Evolutionary conservation across 2,797 vertebrate genomes (phyloP), one percentile per base, ranked within the genome.

Genomic region (Coracias cyanogaster): DNA sequence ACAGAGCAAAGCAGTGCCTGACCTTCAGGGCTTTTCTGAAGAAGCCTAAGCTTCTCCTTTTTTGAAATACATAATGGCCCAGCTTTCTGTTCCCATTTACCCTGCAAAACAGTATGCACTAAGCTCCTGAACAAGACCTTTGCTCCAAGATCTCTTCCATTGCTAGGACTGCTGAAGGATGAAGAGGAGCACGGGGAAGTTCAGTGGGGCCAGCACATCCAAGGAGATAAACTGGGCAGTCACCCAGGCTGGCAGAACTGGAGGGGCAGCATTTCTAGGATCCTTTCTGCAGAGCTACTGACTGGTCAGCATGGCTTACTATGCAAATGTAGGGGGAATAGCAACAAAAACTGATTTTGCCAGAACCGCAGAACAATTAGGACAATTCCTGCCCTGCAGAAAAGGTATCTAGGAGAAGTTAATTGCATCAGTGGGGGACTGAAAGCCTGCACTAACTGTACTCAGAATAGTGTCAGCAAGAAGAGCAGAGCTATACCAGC

Each of bases 241-340:
- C 39, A 79, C 43, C 6, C 73, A 82, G 66, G 51, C 88, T 92
- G 55, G 70, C 73, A 89, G 67, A 97, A 97, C 95, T 84, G 88
- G 96, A 96, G 83, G 24, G 74, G 73, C 60, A 94, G 78, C 95
- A 97, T 96, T 96, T 95, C 84, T 96, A 49, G 51, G 55, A 96
- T 94, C 64, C 74, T 70, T 94, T 82, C 92, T 64, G 60, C 71
- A 85, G 78, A 85, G 90, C 51, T 73, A 39, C 55, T 89, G 60
- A 80, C 89, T 90, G 94, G 89, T 93, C 92, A 96, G 83, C 51
- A 49, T 6, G 10, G 71, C 25, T 65, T 72, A 66, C 81, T 84
- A 90, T 61, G 67, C 55, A 96, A 90, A 93, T 64, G 8, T 12
- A 4, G 35, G 55, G 72, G 58, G 60, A 94, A 85, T 14, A 86